Percentiles rank a stretch among this genome's conserved stretches.
phyloP scores from a whole-genome alignment of 2,113 vertebrate species.

The human region GRCh38 chr3:142838001-142838500 shows the following conservation, averaged over 20 bases:
- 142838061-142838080: background rate
- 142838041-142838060: background rate
- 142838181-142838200: rapidly evolving
- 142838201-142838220: background rate
- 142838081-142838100: background rate
- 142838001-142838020: background rate
- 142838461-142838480: too few relatives aligned
- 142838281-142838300: too few relatives aligned
- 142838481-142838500: too few relatives aligned
- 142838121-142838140: background rate
- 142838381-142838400: too few relatives aligned
- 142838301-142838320: too few relatives aligned
- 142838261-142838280: too few relatives aligned
- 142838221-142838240: background rate
- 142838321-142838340: too few relatives aligned
- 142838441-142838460: too few relatives aligned
- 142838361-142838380: too few relatives aligned
- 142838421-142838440: too few relatives aligned
- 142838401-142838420: too few relatives aligned
- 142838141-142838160: background rate
- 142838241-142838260: background rate
- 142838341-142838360: too few relatives aligned
- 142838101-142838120: background rate
- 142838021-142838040: background rate
- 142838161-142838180: background rate